Percentiles rank a stretch among this genome's conserved stretches.
Evolutionary conservation across 2,888 invertebrate species (phyloP).

Genomic region (Agrotis puta): DNA sequence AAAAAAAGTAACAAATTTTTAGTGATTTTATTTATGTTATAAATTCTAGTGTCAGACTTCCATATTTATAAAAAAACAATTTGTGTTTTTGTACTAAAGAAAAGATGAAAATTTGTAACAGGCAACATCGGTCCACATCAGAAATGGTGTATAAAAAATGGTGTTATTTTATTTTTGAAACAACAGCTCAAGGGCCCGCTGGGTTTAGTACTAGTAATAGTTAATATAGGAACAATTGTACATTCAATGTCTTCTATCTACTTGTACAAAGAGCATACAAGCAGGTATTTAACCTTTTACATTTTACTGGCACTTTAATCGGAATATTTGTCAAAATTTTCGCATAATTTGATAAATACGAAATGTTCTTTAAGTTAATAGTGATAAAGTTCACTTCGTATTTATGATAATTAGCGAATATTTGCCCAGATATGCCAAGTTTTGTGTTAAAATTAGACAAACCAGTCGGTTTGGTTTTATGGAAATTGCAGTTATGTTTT

Average conservation of each 20-base stretch:
- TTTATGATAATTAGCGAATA: neutral
- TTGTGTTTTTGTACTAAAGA: constrained; percentile 6
- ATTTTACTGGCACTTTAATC: constrained; percentile 2
- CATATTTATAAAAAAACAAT: constrained; percentile 10
- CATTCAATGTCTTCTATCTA: constrained; percentile 62
- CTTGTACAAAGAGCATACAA: constrained; percentile 59
- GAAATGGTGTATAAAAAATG: constrained; percentile 52
- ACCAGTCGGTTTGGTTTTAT: constrained; percentile 25
- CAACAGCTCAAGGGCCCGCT: constrained; percentile 59
- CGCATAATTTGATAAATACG: neutral
- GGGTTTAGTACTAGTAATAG: constrained; percentile 53
- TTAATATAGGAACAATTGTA: constrained; percentile 60
- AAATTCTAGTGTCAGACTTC: neutral
- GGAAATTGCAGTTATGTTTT: constrained; percentile 32
- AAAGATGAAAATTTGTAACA: neutral
- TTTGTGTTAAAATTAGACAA: constrained; percentile 9
- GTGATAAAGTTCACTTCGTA: neutral
- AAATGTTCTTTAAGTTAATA: neutral
- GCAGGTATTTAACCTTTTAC: constrained; percentile 44
- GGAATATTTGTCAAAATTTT: neutral
- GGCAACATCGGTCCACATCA: constrained; percentile 46
- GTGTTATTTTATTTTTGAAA: constrained; percentile 41
- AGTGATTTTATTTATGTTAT: constrained; percentile 10
- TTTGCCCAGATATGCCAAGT: neutral
- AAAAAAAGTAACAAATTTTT: neutral